phyloP scores from a whole-genome alignment of 2,888 invertebrate genomes.

The Drosophila rellima region DNA sequence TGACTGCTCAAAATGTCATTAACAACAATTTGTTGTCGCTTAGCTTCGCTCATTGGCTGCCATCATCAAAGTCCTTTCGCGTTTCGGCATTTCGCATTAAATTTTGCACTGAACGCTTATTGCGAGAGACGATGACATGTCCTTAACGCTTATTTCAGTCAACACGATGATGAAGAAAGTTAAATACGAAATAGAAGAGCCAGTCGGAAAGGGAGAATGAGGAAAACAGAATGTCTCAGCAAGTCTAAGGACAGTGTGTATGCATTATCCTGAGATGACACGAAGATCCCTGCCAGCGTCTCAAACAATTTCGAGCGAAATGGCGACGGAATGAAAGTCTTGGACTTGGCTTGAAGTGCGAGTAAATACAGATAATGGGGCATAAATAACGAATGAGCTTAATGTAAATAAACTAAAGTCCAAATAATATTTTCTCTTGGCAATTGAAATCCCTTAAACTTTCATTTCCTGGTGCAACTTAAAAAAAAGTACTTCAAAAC shows the following conservation, averaged over 20 bases:
- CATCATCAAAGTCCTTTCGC: conserved; percentile 48
- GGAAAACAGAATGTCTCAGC: conserved; percentile 4
- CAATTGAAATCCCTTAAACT: background rate
- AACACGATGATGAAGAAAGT: background rate
- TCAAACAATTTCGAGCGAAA: conserved; percentile 7
- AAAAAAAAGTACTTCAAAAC: background rate
- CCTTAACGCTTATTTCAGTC: conserved; percentile 24
- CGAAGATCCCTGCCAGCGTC: conserved; percentile 20
- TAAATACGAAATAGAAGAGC: background rate
- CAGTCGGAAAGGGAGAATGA: too few relatives aligned
- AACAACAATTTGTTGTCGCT: conserved; percentile 47
- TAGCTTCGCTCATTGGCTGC: conserved; percentile 45
- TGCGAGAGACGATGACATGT: conserved; percentile 30
- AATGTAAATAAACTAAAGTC: conserved; percentile 4
- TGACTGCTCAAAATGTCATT: conserved; percentile 47
- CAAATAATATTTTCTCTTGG: background rate
- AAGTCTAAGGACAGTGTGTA: background rate
- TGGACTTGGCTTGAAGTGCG: background rate
- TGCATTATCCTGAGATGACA: conserved; percentile 30
- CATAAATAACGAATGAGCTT: conserved; percentile 20
- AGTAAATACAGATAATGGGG: conserved; percentile 22
- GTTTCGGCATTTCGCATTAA: conserved; percentile 37
- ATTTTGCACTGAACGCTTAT: conserved; percentile 16
- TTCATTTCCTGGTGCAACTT: background rate
- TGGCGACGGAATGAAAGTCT: conserved; percentile 9